Percentiles rank a stretch among this genome's conserved stretches.
Evolutionary conservation across 1,140 invertebrate genomes (phyloP).

Genomic region (Whitmania pigra): DNA sequence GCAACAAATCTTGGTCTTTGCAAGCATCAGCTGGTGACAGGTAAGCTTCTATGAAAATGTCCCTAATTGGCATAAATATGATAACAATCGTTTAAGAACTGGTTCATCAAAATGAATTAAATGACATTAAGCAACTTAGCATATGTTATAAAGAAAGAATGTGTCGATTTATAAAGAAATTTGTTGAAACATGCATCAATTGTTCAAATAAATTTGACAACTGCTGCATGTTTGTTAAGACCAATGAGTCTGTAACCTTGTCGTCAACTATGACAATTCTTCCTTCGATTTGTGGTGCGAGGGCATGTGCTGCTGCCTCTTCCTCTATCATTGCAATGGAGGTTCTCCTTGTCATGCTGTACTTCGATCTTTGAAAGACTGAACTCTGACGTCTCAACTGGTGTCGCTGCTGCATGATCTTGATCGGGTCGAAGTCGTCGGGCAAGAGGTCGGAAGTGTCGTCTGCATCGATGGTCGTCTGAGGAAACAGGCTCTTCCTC

Average conservation of each 20-base stretch:
- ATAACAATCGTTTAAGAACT: too few relatives aligned
- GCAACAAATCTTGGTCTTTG: too few relatives aligned
- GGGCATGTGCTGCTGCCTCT: not conserved
- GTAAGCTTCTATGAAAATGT: too few relatives aligned
- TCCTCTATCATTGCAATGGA: conserved; percentile 16
- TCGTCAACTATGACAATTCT: conserved; percentile 12
- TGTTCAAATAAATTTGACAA: too few relatives aligned
- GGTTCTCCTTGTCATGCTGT: conserved; percentile 1
- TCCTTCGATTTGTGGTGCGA: conserved; percentile 21
- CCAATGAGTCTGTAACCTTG: not conserved
- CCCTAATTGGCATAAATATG: too few relatives aligned
- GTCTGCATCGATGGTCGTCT: not conserved
- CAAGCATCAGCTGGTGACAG: too few relatives aligned
- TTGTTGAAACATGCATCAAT: too few relatives aligned
- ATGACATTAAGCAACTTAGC: too few relatives aligned
- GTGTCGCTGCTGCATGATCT: not conserved
- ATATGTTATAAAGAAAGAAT: too few relatives aligned
- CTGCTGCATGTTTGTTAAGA: not conserved
- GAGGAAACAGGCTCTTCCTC: conserved; percentile 10
- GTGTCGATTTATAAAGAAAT: too few relatives aligned
- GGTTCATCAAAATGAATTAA: too few relatives aligned
- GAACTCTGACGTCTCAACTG: not conserved
- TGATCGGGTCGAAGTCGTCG: not conserved
- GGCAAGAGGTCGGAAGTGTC: not conserved
- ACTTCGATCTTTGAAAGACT: not conserved